Base-by-base conservation (phyloP, 2,113 vertebrate species). In the Etheostoma cragini region DNA sequence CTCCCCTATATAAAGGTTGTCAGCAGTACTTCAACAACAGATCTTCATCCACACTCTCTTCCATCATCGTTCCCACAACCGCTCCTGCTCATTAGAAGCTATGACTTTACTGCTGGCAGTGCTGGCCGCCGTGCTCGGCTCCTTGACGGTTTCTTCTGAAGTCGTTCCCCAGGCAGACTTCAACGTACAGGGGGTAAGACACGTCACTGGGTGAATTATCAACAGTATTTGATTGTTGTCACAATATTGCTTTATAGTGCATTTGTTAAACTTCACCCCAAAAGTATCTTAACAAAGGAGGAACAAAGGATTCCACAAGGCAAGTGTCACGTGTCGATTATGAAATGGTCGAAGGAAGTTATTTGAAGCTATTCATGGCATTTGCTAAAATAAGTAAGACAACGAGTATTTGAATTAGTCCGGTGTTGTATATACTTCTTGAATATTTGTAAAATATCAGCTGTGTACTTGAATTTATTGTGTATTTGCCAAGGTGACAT, bases 181-280 rank as follows among this genome's bases (percentile, higher is more conserved):
- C 87, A 88, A 92, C 14, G 4, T 90, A 57, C 91, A 96, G 5
- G 87, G 91, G 96, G 97, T 98, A 89, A 96, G 92, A 82, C 0
- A 21, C 35, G 16, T 1, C 13, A 45, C 26, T 35, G 38, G 8
- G 30, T 35, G 4, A 53, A 26, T 21, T 19, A 21, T 15, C 0
- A 30, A 14, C 0, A 5, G 7, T 33, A 6, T 10, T 17, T 58
- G 35, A 26, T 54, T 22, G 53, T 17, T 16, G 6, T 57, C 26
- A 35, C 0, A 26, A 5, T 33, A 4, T 26, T 45, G 17, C 13
- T 61, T 68, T 3, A 66, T 5, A 15, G 2, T 11, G 19, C 10
- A 35, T 50, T 61, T 50, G 3, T 52, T 46, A 19, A 38, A 60
- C 56, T 70, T 14, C 17, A 22, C 17, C 57, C 52, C 38, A 38